Evolutionary conservation across 2,888 invertebrate genomes (phyloP).

Genomic region (Drosophila limbata): DNA sequence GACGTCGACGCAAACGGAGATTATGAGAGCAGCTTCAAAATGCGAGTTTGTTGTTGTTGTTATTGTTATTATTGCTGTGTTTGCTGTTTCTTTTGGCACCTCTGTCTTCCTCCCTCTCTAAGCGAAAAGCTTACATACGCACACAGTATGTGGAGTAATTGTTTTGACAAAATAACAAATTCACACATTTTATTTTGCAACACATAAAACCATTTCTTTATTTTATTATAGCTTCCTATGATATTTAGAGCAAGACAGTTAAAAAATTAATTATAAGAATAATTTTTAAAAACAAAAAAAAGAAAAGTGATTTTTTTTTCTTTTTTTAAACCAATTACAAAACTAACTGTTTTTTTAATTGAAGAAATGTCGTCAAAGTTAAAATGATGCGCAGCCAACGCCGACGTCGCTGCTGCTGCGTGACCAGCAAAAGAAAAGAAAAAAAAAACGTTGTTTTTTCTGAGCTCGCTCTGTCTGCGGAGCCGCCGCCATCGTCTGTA

Average conservation of each 20-base stretch:
- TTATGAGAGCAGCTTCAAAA: conserved; percentile 24
- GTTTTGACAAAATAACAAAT: background rate
- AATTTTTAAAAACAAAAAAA: background rate
- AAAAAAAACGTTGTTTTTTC: conserved; percentile 5
- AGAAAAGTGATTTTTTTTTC: background rate
- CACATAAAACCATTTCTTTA: background rate
- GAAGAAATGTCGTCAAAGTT: conserved; percentile 39
- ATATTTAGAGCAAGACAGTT: too few relatives aligned
- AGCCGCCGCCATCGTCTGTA: conserved; percentile 49
- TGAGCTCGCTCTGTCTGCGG: conserved; percentile 20
- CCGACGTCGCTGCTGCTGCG: conserved; percentile 3
- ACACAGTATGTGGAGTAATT: conserved; percentile 1
- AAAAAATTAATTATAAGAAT: too few relatives aligned
- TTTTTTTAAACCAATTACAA: conserved; percentile 12
- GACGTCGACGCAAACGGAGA: conserved; percentile 8
- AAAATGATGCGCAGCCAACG: conserved; percentile 33
- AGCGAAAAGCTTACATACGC: background rate
- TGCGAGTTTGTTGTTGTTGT: conserved; percentile 1
- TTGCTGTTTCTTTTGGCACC: conserved; percentile 15
- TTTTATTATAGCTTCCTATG: background rate
- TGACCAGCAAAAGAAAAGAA: background rate
- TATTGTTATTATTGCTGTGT: conserved; percentile 17
- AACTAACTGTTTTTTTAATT: conserved; percentile 37
- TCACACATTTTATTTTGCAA: background rate
- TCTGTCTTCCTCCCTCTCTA: background rate